Conservation (phyloP, 2,888 invertebrate species). For the Drosophila imparisetae region DNA sequence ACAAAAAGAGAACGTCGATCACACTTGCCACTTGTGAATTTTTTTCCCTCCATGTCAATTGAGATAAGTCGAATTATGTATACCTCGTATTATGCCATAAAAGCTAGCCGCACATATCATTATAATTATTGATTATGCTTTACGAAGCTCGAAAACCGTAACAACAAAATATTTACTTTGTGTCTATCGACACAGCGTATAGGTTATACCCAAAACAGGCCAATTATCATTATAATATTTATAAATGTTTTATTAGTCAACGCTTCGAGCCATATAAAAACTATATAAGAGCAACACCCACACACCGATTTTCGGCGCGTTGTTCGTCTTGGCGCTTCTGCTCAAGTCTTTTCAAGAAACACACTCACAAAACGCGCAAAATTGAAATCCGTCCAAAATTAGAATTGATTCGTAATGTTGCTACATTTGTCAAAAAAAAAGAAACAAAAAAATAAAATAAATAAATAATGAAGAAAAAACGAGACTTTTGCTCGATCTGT, state of each 20-base stretch:
- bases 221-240: slow-evolving; percentile 18
- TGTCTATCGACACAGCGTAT: slow-evolving; percentile 1
- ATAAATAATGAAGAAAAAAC: neutral
- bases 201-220: slow-evolving; percentile 13
- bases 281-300: slow-evolving; percentile 33
- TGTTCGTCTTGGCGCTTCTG: slow-evolving; percentile 45
- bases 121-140: slow-evolving; percentile 24
- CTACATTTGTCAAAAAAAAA: slow-evolving; percentile 51
- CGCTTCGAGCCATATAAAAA: slow-evolving; percentile 33
- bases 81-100: slow-evolving; percentile 32
- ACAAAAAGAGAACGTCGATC: slow-evolving; percentile 55
- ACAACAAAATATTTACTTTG: slow-evolving; percentile 1
- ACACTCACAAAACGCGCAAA: slow-evolving; percentile 20
- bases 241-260: slow-evolving; percentile 37
- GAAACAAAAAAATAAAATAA: neutral
- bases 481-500: slow-evolving; percentile 17
- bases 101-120: slow-evolving; percentile 4
- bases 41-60: slow-evolving; percentile 22
- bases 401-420: slow-evolving; percentile 75
- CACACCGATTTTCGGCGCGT: slow-evolving; percentile 11
- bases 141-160: slow-evolving; percentile 1
- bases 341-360: slow-evolving; percentile 22
- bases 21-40: slow-evolving; percentile 40
- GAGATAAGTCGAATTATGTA: slow-evolving; percentile 41
- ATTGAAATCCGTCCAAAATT: slow-evolving; percentile 68